A percentile compares a stretch with the other conserved stretches of the same genome.
phyloP scores from a whole-genome alignment of 2,113 vertebrate genomes.

The Lepisosteus osseus region DNA sequence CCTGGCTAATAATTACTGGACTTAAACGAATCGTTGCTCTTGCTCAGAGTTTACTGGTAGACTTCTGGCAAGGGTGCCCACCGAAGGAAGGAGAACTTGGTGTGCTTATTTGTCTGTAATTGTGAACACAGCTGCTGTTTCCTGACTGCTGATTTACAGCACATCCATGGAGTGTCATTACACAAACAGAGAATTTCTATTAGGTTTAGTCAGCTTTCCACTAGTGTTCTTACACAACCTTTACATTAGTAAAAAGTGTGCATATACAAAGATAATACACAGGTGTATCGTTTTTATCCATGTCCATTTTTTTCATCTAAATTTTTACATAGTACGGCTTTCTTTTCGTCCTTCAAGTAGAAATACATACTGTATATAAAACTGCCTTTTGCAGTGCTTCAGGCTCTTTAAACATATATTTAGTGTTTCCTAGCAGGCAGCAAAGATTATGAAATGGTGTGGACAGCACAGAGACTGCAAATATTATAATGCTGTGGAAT shows the following conservation, averaged over 20 bases:
- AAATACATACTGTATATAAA: too few species aligned
- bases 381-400: too few species aligned
- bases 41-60: slow-evolving; percentile 33
- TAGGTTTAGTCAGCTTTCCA: background rate
- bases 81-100: slow-evolving; percentile 32
- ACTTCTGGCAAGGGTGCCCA: slow-evolving; percentile 27
- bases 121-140: background rate
- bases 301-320: too few species aligned
- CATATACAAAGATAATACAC: too few species aligned
- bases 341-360: too few species aligned
- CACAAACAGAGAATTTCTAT: background rate
- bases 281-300: too few species aligned
- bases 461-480: too few species aligned
- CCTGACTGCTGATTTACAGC: slow-evolving; percentile 9
- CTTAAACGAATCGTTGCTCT: slow-evolving; percentile 45
- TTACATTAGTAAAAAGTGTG: background rate
- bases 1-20: slow-evolving; percentile 61
- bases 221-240: background rate
- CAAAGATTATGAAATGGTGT: too few species aligned
- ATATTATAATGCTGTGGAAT: too few species aligned
- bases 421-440: too few species aligned
- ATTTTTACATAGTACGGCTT: too few species aligned
- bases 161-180: background rate
- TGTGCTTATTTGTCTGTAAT: slow-evolving; percentile 10
- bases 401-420: too few species aligned